phyloP scores from a whole-genome alignment of 2,888 invertebrate species.

The Drosophila lutescens region DNA sequence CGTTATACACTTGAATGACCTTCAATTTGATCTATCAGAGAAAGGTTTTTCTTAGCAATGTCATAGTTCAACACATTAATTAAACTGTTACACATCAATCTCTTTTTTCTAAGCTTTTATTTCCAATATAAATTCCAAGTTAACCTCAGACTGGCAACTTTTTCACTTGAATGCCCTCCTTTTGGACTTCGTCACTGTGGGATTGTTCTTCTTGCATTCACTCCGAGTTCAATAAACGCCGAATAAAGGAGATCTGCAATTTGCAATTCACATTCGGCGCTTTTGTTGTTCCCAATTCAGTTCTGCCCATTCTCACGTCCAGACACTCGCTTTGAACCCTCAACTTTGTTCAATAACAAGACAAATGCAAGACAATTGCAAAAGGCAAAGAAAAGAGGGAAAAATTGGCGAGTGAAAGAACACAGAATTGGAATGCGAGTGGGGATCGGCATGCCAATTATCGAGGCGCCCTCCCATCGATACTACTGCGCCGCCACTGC shows the following conservation, averaged over 20 bases:
- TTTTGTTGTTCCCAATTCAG: slow-evolving; percentile 40
- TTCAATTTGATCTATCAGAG: too few relatives aligned
- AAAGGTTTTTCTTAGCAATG: too few relatives aligned
- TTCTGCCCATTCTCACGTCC: slow-evolving; percentile 49
- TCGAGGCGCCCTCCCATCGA: slow-evolving; percentile 26
- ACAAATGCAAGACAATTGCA: slow-evolving; percentile 42
- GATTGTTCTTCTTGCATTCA: slow-evolving; percentile 4
- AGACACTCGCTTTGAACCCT: slow-evolving; percentile 59
- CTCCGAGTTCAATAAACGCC: slow-evolving; percentile 61
- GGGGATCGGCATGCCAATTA: slow-evolving; percentile 40
- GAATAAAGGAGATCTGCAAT: slow-evolving; percentile 49
- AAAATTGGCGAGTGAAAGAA: slow-evolving; percentile 15
- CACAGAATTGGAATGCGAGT: slow-evolving; percentile 31
- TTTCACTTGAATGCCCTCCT: slow-evolving; percentile 15
- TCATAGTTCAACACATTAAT: neutral
- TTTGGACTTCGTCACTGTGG: slow-evolving; percentile 16
- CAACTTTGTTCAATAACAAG: slow-evolving; percentile 59
- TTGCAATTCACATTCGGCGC: slow-evolving; percentile 50
- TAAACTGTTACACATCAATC: neutral
- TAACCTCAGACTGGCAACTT: slow-evolving; percentile 19
- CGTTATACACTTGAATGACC: too few relatives aligned
- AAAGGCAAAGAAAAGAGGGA: slow-evolving; percentile 28
- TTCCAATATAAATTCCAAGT: slow-evolving; percentile 13
- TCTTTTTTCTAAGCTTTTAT: slow-evolving; percentile 1
- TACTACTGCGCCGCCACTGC: slow-evolving; percentile 1